These are phyloP conservation scores for Keiferia lycopersicella DNA, from an alignment of 2,888 invertebrate genomes.

Conservation along the genomic window DNA sequence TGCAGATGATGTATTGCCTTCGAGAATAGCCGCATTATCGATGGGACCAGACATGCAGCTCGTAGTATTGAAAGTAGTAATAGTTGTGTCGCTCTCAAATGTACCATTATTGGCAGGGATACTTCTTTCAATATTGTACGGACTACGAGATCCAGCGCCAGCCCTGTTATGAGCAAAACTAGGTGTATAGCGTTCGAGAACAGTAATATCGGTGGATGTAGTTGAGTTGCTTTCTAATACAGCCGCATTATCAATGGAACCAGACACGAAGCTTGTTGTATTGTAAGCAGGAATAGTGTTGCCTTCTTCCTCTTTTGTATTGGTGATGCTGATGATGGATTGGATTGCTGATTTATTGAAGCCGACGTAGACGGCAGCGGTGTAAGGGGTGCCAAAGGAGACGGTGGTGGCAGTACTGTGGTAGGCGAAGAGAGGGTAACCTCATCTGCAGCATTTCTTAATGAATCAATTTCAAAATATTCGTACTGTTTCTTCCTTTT, in stretches of 20 bases:
- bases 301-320: constrained; percentile 14
- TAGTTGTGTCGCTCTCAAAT: constrained; percentile 24
- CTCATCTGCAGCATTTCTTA: constrained; percentile 20
- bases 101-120: constrained; percentile 21
- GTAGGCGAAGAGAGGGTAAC: constrained; percentile 21
- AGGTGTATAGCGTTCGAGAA: constrained; percentile 18
- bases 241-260: constrained; percentile 26
- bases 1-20: constrained; percentile 6
- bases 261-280: constrained; percentile 25
- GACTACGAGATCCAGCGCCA: constrained; percentile 8
- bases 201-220: background rate
- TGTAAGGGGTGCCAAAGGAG: constrained; percentile 2
- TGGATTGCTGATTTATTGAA: constrained; percentile 21
- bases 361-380: constrained; percentile 17
- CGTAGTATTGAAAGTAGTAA: constrained; percentile 23
- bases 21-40: constrained; percentile 25
- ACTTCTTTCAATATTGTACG: constrained; percentile 13
- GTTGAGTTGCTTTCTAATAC: constrained; percentile 2
- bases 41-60: constrained; percentile 25
- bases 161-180: constrained; percentile 10
- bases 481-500: constrained; percentile 29
- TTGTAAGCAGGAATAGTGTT: constrained; percentile 24
- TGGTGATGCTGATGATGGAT: constrained; percentile 4
- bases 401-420: constrained; percentile 9
- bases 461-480: constrained; percentile 27